Conservation (phyloP, 2,797 vertebrate species). For the Sebastes kiyomatsui region DNA sequence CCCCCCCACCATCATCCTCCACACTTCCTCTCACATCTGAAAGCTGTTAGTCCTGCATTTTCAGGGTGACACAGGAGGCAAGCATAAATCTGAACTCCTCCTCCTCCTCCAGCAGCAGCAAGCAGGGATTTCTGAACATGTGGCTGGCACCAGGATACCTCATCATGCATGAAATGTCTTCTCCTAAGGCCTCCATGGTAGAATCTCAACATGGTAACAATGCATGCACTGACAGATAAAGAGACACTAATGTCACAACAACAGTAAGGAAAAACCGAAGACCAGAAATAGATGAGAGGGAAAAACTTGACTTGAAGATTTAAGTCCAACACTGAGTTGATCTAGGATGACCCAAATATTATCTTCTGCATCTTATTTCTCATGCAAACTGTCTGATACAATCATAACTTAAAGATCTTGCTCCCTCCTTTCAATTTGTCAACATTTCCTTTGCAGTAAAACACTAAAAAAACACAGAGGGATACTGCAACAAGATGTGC, state of each 20-base stretch:
- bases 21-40: slow-evolving; percentile 70
- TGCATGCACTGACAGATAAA: background rate
- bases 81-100: slow-evolving; percentile 61
- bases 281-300: background rate
- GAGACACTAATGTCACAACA: background rate
- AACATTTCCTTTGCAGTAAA: background rate
- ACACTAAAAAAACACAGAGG: background rate
- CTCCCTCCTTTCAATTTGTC: background rate
- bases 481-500: background rate
- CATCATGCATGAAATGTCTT: slow-evolving; percentile 29
- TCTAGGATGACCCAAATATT: background rate
- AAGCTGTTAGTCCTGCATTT: slow-evolving; percentile 68
- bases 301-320: background rate
- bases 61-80: slow-evolving; percentile 71
- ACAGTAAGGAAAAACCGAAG: background rate
- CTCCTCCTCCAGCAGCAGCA: slow-evolving; percentile 24
- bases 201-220: background rate
- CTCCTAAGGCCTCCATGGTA: slow-evolving; percentile 4
- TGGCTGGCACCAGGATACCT: slow-evolving; percentile 60
- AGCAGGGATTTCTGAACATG: slow-evolving; percentile 57
- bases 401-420: background rate
- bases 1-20: background rate
- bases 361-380: background rate
- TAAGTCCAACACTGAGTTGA: background rate
- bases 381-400: no score